Conservation (phyloP, 2,113 vertebrate genomes). For the Triplophysa siluroides region DNA sequence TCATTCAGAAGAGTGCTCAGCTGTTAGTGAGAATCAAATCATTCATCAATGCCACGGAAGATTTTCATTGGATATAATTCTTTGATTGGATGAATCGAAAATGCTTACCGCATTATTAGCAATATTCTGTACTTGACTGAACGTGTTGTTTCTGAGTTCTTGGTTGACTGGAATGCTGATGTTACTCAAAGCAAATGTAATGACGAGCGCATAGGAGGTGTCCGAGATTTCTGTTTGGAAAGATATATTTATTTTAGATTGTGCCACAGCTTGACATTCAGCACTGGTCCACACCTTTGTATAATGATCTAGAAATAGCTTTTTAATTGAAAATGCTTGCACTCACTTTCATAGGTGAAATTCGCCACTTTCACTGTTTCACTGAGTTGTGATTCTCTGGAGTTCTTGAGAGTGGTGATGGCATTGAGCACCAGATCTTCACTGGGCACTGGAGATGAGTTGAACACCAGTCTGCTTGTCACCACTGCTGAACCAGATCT, state of each 20-base stretch:
- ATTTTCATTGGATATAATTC: not conserved
- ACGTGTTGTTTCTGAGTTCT: not conserved
- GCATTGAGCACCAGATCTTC: not conserved
- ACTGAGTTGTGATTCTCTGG: not conserved
- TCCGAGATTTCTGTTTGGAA: constrained; percentile 5
- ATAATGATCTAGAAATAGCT: not conserved
- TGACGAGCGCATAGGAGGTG: constrained; percentile 3
- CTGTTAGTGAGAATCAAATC: not conserved
- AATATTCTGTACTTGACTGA: not conserved
- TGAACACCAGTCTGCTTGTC: not conserved
- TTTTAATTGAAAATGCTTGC: not conserved
- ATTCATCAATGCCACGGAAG: not conserved
- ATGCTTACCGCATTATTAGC: not conserved
- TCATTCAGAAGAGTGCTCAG: constrained; percentile 2
- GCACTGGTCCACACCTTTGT: not conserved
- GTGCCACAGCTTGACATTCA: not conserved
- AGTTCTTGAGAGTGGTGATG: not conserved
- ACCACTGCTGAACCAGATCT: not conserved
- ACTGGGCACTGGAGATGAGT: not conserved
- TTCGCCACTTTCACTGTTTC: not conserved
- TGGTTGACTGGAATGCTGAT: constrained; percentile 1
- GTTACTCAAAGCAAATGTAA: not conserved
- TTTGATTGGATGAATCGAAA: not conserved
- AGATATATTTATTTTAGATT: not conserved
- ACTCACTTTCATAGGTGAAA: constrained; percentile 24